Percentiles rank a stretch among this genome's conserved stretches.
Conservation (phyloP, 2,113 vertebrate genomes). For the Myrmecophaga tridactyla region DNA sequence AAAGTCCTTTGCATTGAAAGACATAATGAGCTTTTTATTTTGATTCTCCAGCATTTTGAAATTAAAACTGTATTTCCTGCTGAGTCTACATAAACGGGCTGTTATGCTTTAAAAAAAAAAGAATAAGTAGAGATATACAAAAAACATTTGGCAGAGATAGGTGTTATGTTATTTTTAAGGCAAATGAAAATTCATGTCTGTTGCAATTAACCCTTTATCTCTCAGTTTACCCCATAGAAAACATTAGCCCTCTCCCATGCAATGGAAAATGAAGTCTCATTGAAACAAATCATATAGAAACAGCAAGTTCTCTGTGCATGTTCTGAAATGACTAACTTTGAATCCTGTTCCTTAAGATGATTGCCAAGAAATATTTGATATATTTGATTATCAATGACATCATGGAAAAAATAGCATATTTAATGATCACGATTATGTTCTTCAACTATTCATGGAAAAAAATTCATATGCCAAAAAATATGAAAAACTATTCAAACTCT, state of each 20-base stretch:
- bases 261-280: slow-evolving; percentile 2
- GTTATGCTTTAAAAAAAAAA: too few species aligned
- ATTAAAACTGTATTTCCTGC: neutral
- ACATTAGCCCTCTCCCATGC: neutral
- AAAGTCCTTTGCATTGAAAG: neutral
- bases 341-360: neutral
- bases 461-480: neutral
- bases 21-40: neutral
- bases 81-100: neutral
- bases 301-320: neutral
- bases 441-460: neutral
- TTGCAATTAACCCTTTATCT: neutral
- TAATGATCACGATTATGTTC: neutral
- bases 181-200: slow-evolving; percentile 7
- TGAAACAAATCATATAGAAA: neutral
- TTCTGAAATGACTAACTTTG: neutral
- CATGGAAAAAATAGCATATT: neutral
- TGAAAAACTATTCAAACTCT: neutral
- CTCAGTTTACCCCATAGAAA: neutral
- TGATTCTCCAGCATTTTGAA: slow-evolving; percentile 21
- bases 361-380: neutral
- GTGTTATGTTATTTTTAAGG: neutral
- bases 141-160: neutral
- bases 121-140: neutral
- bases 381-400: neutral